Base-by-base conservation (phyloP, 2,113 vertebrate species). In the Ariopsis seemanni region DNA sequence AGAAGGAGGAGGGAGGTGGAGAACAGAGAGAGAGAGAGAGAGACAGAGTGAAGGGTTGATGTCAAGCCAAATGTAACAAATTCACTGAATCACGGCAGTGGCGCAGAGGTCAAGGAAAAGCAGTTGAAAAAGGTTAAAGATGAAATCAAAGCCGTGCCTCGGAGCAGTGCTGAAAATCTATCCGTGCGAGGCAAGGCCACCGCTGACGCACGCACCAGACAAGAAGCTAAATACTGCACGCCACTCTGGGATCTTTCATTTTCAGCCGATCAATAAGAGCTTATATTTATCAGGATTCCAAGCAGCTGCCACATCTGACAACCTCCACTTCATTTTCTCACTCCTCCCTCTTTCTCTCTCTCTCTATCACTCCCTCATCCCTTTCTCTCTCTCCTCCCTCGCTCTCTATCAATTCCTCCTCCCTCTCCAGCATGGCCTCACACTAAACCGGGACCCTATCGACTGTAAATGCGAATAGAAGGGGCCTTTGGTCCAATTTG, bases 231-330 rank as follows among this genome's bases (percentile, higher is more conserved):
- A 98, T 97, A 97, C 97, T 96, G 97, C 97, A 96, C 95, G 96
- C 96, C 97, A 95, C 97, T 93, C 93, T 96, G 97, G 97, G 97
- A 99, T 98, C 97, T 97, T 98, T 97, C 97, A 97, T 99, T 99
- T 97, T 98, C 97, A 97, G 96, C 96, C 96, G 97, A 99, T 99
- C 98, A 97, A 99, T 99, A 98, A 96, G 95, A 96, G 97, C 97
- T 99, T 98, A 97, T 99, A 99, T 99, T 99, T 99, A 98, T 99
- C 97, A 98, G 96, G 96, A 97, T 97, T 97, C 96, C 95, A 95
- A 97, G 97, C 97, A 97, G 97, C 97, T 98, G 97, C 97, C 97
- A 97, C 97, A 96, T 97, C 96, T 99, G 98, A 99, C 97, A 98
- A 96, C 96, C 97, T 97, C 96, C 96, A 98, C 97, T 99, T 98